A percentile compares a stretch with the other conserved stretches of the same genome.
Conservation (phyloP, 2,113 vertebrate species). For the Eulacestoma nigropectus region DNA sequence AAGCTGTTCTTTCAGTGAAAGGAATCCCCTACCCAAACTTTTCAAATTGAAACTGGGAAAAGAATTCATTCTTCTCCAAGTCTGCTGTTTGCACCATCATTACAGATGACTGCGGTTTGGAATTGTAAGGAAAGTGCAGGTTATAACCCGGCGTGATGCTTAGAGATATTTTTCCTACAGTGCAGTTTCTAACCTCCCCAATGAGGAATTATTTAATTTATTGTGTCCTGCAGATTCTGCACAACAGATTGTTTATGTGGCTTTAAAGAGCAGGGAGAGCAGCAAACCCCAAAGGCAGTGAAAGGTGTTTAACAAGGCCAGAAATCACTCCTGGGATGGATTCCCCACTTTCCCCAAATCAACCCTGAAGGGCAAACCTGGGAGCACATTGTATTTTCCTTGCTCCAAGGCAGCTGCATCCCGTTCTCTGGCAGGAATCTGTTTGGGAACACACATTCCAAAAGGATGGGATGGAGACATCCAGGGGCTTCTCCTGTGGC, state of each 20-base stretch:
- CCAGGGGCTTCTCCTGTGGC: background rate
- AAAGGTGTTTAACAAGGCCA: background rate
- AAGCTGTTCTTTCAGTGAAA: background rate
- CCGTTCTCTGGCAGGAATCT: background rate
- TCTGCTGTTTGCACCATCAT: background rate
- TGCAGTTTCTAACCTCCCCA: background rate
- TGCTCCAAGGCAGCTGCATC: background rate
- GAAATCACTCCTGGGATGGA: background rate
- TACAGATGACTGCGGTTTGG: background rate
- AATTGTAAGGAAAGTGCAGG: background rate
- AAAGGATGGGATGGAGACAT: background rate
- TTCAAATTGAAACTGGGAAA: background rate
- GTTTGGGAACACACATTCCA: accelerated
- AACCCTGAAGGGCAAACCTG: background rate
- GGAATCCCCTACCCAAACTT: background rate
- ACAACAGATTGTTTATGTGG: background rate
- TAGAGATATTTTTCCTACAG: background rate
- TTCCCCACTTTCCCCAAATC: background rate
- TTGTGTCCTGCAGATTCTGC: background rate
- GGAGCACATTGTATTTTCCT: background rate
- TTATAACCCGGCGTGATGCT: background rate
- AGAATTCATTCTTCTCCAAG: background rate
- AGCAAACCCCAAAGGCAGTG: background rate
- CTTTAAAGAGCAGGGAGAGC: background rate
- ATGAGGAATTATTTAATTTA: background rate